Conservation (phyloP, 2,113 vertebrate genomes). For the Puma concolor region DNA sequence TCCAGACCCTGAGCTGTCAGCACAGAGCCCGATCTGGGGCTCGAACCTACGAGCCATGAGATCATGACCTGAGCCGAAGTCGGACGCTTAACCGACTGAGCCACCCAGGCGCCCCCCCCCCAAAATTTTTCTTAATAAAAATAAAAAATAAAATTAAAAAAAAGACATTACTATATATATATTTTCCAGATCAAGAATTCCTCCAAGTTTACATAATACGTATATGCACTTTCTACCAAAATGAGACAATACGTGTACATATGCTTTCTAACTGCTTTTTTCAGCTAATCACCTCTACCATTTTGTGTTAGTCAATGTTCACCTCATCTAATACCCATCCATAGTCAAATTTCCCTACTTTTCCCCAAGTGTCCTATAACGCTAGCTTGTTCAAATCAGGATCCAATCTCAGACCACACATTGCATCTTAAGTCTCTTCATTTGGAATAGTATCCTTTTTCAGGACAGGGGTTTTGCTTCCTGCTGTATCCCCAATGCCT, state of each 20-base stretch:
- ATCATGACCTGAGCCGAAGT: no score
- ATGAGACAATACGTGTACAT: not conserved
- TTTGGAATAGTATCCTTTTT: not conserved
- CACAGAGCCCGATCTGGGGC: no score
- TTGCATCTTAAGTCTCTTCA: conserved; percentile 21
- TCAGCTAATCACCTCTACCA: not conserved
- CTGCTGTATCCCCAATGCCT: not conserved
- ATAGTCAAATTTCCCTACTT: conserved; percentile 16
- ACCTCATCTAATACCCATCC: not conserved
- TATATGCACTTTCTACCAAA: not conserved
- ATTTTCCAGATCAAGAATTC: not conserved
- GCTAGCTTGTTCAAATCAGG: not conserved
- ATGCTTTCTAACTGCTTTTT: not conserved
- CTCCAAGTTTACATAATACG: not conserved
- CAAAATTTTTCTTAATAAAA: no score
- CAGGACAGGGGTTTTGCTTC: not conserved
- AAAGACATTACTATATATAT: not conserved
- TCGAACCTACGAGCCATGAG: no score
- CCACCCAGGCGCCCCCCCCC: no score
- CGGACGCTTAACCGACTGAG: no score
- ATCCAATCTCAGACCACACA: not conserved
- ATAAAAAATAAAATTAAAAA: not conserved
- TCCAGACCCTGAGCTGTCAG: no score
- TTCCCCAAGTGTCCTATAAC: not conserved
- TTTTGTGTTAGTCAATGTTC: not conserved